A percentile compares a stretch with the other conserved stretches of the same genome.
phyloP scores from a whole-genome alignment of 2,113 vertebrate species.

The Ginglymostoma cirratum region DNA sequence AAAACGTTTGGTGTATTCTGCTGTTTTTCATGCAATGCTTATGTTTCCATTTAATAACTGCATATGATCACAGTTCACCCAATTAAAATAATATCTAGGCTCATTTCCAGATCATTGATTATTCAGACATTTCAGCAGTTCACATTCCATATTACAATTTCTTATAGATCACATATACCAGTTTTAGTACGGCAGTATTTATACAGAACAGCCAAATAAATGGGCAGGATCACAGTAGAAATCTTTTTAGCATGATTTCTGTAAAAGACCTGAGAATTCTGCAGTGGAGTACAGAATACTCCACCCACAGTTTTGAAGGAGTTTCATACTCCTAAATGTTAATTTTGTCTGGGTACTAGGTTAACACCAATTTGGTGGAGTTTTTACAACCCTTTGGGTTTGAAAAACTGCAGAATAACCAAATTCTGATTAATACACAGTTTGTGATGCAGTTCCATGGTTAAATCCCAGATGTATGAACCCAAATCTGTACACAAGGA shows the following conservation, averaged over 20 bases:
- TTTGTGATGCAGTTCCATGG: neutral
- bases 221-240: slow-evolving; percentile 27
- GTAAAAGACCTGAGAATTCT: slow-evolving; percentile 31
- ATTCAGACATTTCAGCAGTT: neutral
- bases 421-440: slow-evolving; percentile 34
- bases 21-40: slow-evolving; percentile 31
- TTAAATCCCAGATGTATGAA: slow-evolving; percentile 6
- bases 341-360: slow-evolving; percentile 23
- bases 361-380: slow-evolving; percentile 37
- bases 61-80: neutral
- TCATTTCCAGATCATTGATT: neutral
- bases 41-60: neutral
- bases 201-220: slow-evolving; percentile 24
- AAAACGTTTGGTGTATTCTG: slow-evolving; percentile 23
- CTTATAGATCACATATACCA: neutral
- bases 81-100: neutral
- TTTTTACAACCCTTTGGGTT: slow-evolving; percentile 38
- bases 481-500: neutral
- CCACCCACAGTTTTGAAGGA: neutral
- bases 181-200: neutral
- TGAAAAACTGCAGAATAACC: slow-evolving; percentile 38
- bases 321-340: neutral
- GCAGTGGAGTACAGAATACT: neutral
- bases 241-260: slow-evolving; percentile 18
- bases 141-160: slow-evolving; percentile 8